phyloP scores from a whole-genome alignment of 2,888 invertebrate species.

The Amblyjoppa proteus region DNA sequence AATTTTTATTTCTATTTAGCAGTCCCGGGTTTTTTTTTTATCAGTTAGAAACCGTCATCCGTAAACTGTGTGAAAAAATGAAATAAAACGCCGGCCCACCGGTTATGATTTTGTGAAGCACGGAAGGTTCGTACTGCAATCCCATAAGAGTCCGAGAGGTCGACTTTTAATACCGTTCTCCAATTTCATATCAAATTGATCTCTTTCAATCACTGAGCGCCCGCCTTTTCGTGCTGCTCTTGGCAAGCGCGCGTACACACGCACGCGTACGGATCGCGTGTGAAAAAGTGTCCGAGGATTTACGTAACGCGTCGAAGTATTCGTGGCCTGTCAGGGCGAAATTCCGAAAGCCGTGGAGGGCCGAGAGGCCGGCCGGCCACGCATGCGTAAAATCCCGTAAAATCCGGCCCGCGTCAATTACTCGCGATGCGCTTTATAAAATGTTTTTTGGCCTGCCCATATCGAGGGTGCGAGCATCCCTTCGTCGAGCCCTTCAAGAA shows the following conservation, averaged over 20 bases:
- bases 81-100: neutral
- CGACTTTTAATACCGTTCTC: conserved; percentile 43
- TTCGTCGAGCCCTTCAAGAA: conserved; percentile 1
- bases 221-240: conserved; percentile 5
- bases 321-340: conserved; percentile 25
- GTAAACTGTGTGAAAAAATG: neutral
- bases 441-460: conserved; percentile 39
- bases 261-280: neutral
- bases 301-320: conserved; percentile 22
- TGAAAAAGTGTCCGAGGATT: conserved; percentile 36
- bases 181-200: conserved; percentile 60
- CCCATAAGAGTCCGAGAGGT: conserved; percentile 15
- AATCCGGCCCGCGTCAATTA: conserved; percentile 61
- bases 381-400: conserved; percentile 50
- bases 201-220: conserved; percentile 37
- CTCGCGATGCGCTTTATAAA: conserved; percentile 53
- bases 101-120: neutral
- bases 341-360: conserved; percentile 34
- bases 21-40: too few species aligned
- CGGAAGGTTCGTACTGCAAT: neutral
- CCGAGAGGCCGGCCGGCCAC: conserved; percentile 11
- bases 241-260: conserved; percentile 2
- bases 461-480: conserved; percentile 1
- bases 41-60: too few species aligned
- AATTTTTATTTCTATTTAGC: too few species aligned